phyloP scores from a whole-genome alignment of 1,140 invertebrate genomes.

The Drosophila simulans region DNA sequence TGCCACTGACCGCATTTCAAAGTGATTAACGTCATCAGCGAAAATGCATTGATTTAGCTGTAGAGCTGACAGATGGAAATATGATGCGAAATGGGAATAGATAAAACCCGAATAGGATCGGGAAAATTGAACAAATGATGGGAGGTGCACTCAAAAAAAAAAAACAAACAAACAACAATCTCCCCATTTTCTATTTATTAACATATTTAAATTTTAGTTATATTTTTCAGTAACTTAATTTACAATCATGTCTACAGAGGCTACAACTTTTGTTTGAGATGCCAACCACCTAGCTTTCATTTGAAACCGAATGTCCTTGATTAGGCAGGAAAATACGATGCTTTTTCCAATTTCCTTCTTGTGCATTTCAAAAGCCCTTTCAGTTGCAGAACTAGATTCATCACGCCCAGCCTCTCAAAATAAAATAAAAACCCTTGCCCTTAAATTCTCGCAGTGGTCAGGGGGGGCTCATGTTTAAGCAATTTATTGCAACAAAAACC shows the following conservation, averaged over 20 bases:
- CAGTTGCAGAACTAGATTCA: neutral
- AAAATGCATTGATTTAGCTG: constrained; percentile 35
- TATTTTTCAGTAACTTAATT: too few relatives aligned
- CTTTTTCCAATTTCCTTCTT: neutral
- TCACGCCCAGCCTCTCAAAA: neutral
- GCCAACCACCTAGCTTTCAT: too few relatives aligned
- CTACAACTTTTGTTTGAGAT: too few relatives aligned
- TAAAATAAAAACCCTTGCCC: too few relatives aligned
- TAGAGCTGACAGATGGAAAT: neutral
- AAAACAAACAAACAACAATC: neutral
- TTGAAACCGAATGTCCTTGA: too few relatives aligned
- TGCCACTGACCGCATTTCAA: constrained; percentile 39
- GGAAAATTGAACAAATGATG: neutral
- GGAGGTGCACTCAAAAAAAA: neutral
- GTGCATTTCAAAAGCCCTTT: neutral
- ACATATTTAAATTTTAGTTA: too few relatives aligned
- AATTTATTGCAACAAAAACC: constrained; percentile 19
- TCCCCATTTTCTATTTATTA: too few relatives aligned
- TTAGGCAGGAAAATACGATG: too few relatives aligned
- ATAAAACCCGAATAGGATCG: neutral
- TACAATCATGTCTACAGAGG: too few relatives aligned
- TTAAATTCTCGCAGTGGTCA: neutral
- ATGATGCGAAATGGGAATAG: constrained; percentile 2
- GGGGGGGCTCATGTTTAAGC: constrained; percentile 10
- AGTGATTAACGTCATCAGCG: constrained; percentile 28